Evolutionary conservation across 64 coral and sea anemone genomes (phyloP).

Genomic region (Porites lutea): DNA sequence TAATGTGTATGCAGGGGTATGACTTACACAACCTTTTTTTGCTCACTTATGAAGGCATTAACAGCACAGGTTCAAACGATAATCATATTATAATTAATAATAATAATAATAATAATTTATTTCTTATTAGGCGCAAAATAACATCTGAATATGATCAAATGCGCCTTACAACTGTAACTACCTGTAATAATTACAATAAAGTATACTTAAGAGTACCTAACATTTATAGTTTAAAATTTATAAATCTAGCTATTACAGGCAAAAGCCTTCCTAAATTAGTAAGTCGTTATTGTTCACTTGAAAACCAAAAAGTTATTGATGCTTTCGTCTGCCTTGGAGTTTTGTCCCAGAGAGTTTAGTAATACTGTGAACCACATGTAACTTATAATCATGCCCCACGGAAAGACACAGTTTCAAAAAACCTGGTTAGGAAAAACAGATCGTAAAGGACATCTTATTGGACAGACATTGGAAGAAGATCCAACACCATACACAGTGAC

Average conservation of each 20-base stretch:
- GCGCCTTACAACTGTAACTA: no score
- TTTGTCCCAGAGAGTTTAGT: constrained; percentile 17
- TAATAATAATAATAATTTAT: no score
- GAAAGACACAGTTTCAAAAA: constrained; percentile 56
- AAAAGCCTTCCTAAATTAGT: no score
- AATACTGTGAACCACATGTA: constrained; percentile 26
- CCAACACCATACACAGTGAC: constrained; percentile 59
- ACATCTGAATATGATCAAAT: no score
- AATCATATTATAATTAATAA: neutral
- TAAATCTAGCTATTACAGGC: neutral
- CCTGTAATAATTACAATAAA: no score
- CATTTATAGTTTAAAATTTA: no score
- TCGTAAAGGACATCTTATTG: constrained; percentile 56
- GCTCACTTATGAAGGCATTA: neutral
- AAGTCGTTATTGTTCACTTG: no score
- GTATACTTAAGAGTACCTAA: no score
- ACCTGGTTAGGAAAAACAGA: constrained; percentile 50
- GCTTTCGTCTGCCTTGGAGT: constrained; percentile 41
- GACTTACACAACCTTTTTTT: neutral
- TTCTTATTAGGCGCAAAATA: no score
- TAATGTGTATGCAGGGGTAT: neutral
- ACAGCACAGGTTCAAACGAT: neutral
- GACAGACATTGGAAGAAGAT: constrained; percentile 61
- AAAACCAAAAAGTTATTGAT: neutral
- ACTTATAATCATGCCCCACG: constrained; percentile 49